Base-by-base conservation (phyloP, 1,140 invertebrate species). In the Drosophila erecta region DNA sequence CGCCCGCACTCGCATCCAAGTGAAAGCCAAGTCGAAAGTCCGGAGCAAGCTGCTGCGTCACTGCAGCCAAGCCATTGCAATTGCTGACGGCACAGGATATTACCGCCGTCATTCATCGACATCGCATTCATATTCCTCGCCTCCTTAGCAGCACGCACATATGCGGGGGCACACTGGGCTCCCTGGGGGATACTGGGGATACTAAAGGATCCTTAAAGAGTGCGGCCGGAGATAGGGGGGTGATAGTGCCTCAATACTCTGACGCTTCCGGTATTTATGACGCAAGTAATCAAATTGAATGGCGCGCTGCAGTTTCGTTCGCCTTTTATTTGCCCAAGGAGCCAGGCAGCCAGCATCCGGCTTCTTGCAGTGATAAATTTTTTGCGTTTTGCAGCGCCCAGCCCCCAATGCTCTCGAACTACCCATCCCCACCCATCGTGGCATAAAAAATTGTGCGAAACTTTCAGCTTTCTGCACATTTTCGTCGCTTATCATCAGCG, bases 281-380 rank as follows among this genome's bases (percentile, higher is more conserved):
- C 76, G 84, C 84, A 87, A 87, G 84, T 87, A 87, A 87, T 87
- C 84, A 87, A 87, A 87, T 87, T 87, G 84, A 87, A 87, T 87
- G 84, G 84, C 51, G 83, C 83, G 66, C 81, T 89, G 83, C 83
- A 87, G 71, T 83, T 86, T 84, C 79, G 64, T 40, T 65, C 27
- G 76, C 64, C 62, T 89, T 84, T 87, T 84, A 89, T 90, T 87
- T 87, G 79, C 62, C 49, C 59, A 73, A 69, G 59, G 65, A 74
- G 77, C 64, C 50, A 8, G 40, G 40, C 50, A 56, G 35, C 22
- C 54, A 46, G 64, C 61, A 50, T 59, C 47, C 59, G 49, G 62
- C 70, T 56, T 55, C 47, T 44, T 57, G 74, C 84, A 89, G 79
- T 87, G 83, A 89, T 87, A 87, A 89, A 89, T 87, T 83, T 76